A percentile compares a stretch with the other conserved stretches of the same genome.
These are phyloP conservation scores for Leptinotarsa lineolata DNA, from an alignment of 1,140 invertebrate species.

Conservation along the genomic window DNA sequence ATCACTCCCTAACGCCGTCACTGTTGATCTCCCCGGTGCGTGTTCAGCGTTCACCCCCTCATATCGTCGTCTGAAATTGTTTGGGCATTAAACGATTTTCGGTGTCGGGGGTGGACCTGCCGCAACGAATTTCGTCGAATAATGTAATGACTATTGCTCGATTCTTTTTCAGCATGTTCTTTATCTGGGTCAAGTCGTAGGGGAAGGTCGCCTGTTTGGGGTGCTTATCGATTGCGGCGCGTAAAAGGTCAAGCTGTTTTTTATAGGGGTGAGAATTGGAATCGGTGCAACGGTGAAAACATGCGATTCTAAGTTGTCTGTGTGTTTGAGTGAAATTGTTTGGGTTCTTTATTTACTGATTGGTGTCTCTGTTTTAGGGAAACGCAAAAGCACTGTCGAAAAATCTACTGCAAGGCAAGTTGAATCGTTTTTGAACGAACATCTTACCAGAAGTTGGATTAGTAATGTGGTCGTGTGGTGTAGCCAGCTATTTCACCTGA, in stretches of 20 bases:
- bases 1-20: not conserved
- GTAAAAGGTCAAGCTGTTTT: conserved; percentile 1
- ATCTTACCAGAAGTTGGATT: too few relatives aligned
- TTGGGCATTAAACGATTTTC: conserved; percentile 23
- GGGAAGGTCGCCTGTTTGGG: conserved; percentile 24
- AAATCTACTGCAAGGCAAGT: too few relatives aligned
- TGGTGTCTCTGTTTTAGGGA: too few relatives aligned
- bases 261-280: not conserved
- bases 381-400: too few relatives aligned
- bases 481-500: too few relatives aligned
- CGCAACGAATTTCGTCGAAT: conserved; percentile 24
- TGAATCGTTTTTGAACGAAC: too few relatives aligned
- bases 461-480: too few relatives aligned
- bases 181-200: conserved; percentile 24
- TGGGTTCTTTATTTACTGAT: too few relatives aligned
- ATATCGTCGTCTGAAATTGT: conserved; percentile 18
- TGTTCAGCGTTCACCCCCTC: conserved; percentile 17
- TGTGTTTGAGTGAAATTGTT: too few relatives aligned
- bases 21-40: not conserved
- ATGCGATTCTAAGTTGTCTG: too few relatives aligned
- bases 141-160: conserved; percentile 19
- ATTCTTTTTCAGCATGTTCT: conserved; percentile 14
- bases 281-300: too few relatives aligned
- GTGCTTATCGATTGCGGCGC: conserved; percentile 12
- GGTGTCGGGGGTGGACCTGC: conserved; percentile 9